Evolutionary conservation across 2,888 invertebrate species (phyloP), one percentile per base, ranked within the genome.

Genomic region (Amphimallon solstitiale): DNA sequence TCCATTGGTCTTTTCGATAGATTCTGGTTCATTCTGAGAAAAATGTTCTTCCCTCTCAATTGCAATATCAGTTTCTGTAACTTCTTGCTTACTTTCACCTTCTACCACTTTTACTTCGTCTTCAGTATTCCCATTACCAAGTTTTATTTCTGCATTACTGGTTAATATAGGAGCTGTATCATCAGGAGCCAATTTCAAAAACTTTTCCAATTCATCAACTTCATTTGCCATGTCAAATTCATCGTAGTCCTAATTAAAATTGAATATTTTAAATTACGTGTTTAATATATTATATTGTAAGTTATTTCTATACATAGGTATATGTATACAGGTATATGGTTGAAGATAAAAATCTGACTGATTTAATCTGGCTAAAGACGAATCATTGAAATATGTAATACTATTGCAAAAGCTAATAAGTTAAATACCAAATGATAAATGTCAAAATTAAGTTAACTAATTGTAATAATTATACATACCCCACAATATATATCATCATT

Each of bases 401-500:
- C n/a, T 45, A 45, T 45, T 9, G n/a, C 7, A 12, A n/a, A 19
- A 43, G 5, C 10, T 9, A 15, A 5, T 43, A 2, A 43, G 6
- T 17, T n/a, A n/a, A n/a, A n/a, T n/a, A n/a, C n/a, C n/a, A n/a
- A n/a, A n/a, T n/a, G n/a, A n/a, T n/a, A n/a, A n/a, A n/a, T n/a
- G n/a, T n/a, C n/a, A n/a, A n/a, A n/a, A n/a, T n/a, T n/a, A n/a
- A n/a, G 14, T 12, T 59, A 29, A n/a, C 2, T 19, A n/a, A 19
- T 15, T n/a, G 21, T 38, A 56, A 23, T 34, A 56, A 6, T 12
- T 29, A 21, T 43, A 43, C 40, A 34, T 59, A 59, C 96, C 81
- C 98, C 98, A 79, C 96, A 95, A 81, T 95, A 97, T 71, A 92
- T 90, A 9, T 92, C 92, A 69, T 94, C 96, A 79, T 94, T 94